Base-by-base conservation (phyloP, 1,140 invertebrate genomes). In the Sycophaga agraensis region DNA sequence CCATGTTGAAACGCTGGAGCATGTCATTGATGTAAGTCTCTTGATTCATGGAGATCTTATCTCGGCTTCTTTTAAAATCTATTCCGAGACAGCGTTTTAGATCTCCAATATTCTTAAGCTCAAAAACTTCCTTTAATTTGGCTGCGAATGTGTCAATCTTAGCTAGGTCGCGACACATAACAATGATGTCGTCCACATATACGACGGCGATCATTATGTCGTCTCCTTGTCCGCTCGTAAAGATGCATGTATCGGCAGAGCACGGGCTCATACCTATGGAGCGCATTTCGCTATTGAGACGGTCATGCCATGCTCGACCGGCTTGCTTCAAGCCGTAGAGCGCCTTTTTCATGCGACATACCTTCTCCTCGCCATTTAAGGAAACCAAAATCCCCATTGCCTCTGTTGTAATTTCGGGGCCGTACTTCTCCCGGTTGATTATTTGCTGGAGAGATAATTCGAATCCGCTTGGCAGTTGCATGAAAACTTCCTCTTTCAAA, bases 1-100 rank as follows among this genome's bases (percentile, higher is more conserved):
- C 28, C 67, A 73, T 74, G 0, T 43, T 34, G 24, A 68, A 71
- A 12, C 64, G 55, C 0, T 34, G 22, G 6, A 69, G 42, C 1
- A 70, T 1, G 1, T 66, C 62, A 2, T 37, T 14, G 5, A 63
- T 43, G 26, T 64, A 66, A 0, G 56, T 58, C 4, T 21, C 17
- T 28, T 70, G 67, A 31, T 34, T 17, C 0, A 67, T 42, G 0
- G 24, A 19, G 0, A 66, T 62, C 1, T 16, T 24, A 8, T 59
- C 4, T 1, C 49, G 6, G 31, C n/a, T 55, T 43, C 28, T 43
- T 12, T 16, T 5, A 19, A 67, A 45, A 21, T 65, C 56, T 1
- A 67, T 59, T 14, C 63, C 56, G 9, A 66, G 42, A 17, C 67
- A 68, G 28, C 49, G 51, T 16, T 50, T 21, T 11, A 46, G 42